These are phyloP conservation scores for Sisor rabdophorus DNA, from an alignment of 2,113 vertebrate species.

Conservation along the genomic window DNA sequence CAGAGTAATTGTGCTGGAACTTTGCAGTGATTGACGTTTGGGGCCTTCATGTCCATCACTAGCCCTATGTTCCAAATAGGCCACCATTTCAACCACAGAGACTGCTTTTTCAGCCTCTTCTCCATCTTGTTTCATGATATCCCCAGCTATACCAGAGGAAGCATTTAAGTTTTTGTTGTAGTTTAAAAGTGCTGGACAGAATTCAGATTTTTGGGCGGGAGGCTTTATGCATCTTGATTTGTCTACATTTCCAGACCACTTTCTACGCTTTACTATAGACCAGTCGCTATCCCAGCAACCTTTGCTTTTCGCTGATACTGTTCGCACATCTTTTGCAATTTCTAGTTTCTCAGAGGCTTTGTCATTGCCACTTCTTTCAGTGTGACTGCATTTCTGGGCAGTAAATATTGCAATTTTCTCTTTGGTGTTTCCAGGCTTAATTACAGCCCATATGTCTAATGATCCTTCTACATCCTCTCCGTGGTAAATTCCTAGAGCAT, in stretches of 20 bases:
- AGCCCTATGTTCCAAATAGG: constrained; percentile 83
- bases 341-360: constrained; percentile 43
- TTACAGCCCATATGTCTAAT: constrained; percentile 84
- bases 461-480: constrained; percentile 72
- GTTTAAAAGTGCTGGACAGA: neutral
- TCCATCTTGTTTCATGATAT: constrained; percentile 38
- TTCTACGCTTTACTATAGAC: constrained; percentile 78
- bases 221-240: constrained; percentile 59
- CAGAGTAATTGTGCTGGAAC: constrained; percentile 55
- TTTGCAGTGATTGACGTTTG: constrained; percentile 59
- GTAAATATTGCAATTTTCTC: constrained; percentile 96
- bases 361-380: neutral
- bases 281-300: constrained; percentile 81
- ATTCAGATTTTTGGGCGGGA: constrained; percentile 2
- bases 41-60: constrained; percentile 68
- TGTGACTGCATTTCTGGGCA: constrained; percentile 67
- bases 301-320: constrained; percentile 78
- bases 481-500: constrained; percentile 64
- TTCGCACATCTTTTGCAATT: constrained; percentile 44
- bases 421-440: constrained; percentile 91
- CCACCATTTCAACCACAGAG: constrained; percentile 91
- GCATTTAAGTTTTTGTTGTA: neutral
- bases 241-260: constrained; percentile 73
- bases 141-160: constrained; percentile 12
- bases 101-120: constrained; percentile 63